Conservation (phyloP, 1,140 invertebrate genomes). For the Oreohelix idahoensis region DNA sequence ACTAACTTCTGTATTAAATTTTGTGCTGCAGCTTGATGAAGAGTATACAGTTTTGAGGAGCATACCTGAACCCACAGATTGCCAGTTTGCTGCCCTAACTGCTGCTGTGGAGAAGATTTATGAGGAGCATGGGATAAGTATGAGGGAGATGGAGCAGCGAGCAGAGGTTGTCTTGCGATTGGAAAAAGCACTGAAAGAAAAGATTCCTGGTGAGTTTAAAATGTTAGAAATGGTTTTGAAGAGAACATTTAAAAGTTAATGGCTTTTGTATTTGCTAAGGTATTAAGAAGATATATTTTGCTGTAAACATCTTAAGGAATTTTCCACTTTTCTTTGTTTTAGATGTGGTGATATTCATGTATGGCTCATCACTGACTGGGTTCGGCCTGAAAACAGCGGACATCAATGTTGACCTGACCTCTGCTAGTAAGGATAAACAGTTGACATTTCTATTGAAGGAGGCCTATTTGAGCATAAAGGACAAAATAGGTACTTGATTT, state of each 20-base stretch:
- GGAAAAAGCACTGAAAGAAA: conserved; percentile 8
- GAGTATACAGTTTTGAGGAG: conserved; percentile 53
- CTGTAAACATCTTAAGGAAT: neutral
- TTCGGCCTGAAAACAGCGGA: conserved; percentile 65
- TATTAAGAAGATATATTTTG: neutral
- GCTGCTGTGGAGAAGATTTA: conserved; percentile 51
- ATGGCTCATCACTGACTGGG: conserved; percentile 68
- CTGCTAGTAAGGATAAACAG: conserved; percentile 48
- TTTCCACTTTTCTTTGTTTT: conserved; percentile 40
- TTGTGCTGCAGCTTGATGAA: conserved; percentile 44
- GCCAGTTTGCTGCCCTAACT: conserved; percentile 53
- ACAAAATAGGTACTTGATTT: conserved; percentile 46
- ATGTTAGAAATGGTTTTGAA: neutral
- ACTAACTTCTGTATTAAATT: neutral
- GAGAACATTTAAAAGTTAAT: neutral
- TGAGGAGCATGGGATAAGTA: conserved; percentile 47
- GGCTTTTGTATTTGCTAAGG: neutral
- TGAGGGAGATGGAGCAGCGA: conserved; percentile 44
- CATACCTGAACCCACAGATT: conserved; percentile 52
- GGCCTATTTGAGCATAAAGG: conserved; percentile 52
- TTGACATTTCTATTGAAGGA: conserved; percentile 45
- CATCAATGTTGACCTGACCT: conserved; percentile 67
- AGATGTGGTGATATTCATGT: conserved; percentile 64
- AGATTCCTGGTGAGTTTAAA: neutral
- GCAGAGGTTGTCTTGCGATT: conserved; percentile 44